Base-by-base conservation (phyloP, 1,140 invertebrate genomes). In the Trissolcus basalis region DNA sequence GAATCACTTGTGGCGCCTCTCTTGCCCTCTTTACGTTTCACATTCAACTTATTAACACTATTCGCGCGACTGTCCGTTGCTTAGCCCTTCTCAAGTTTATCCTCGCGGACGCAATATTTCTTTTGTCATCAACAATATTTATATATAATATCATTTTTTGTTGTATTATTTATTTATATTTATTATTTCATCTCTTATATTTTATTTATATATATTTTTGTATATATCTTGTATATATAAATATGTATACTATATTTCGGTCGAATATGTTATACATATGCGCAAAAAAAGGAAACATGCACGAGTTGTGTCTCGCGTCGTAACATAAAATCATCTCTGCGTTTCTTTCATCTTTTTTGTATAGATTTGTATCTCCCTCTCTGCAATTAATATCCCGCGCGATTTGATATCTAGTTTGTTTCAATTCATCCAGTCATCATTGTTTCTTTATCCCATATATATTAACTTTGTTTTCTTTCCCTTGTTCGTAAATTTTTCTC, bases 31-130 rank as follows among this genome's bases (percentile, higher is more conserved):
- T 44, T 44, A 4, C 11, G 2, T 54, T 44, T 63, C 74, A 81
- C 78, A 70, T 44, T 79, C 81, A 86, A 85, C 80, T 64, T 81
- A 80, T 83, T 81, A 73, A 19, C 27, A 14, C 33, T 51, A 15
- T 41, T 9, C 12, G 33, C 45, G 41, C 49, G 55, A 54, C 36
- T 58, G 48, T 33, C 35, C 14, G 27, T 63, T 39, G 51, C 33
- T 58, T 51, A 64, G 47, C 53, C 48, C 54, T 47, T 59, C 10
- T 49, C 45, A 56, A 63, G 19, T 27, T 72, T 58, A 72, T 64
- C 70, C 70, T 73, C 32, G 61, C 83, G 84, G 84, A 87, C 83
- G 85, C 78, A 85, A 87, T 84, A 82, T 84, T 81, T 83, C 6
- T 27, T 27, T 27, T 27, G 19, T 27, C 80, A 64, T 82, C 78